A percentile compares a stretch with the other conserved stretches of the same genome.
Conservation (phyloP, 92 coral and sea anemone genomes). For the Galaxea fascicularis region DNA sequence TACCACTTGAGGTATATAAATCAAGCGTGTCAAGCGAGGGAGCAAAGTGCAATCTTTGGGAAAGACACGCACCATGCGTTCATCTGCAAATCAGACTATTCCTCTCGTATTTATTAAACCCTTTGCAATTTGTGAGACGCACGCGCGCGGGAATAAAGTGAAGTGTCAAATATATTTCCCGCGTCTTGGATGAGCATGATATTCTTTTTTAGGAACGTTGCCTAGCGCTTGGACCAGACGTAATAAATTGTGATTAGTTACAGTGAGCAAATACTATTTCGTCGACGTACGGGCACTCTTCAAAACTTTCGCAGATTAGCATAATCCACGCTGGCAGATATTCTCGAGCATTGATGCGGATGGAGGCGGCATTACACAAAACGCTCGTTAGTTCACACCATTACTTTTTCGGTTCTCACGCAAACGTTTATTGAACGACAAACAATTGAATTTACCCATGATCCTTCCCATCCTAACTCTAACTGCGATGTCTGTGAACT, state of each 20-base stretch:
- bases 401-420: not conserved
- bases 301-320: constrained; percentile 28
- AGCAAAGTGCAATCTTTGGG: too few relatives aligned
- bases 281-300: not conserved
- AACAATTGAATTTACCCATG: not conserved
- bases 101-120: too few relatives aligned
- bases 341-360: not conserved
- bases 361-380: not conserved
- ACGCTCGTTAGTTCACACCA: not conserved
- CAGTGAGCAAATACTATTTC: not conserved
- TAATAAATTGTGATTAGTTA: not conserved
- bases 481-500: too few relatives aligned
- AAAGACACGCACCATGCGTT: too few relatives aligned
- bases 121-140: too few relatives aligned
- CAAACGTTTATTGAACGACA: not conserved
- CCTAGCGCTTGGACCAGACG: not conserved
- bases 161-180: not conserved
- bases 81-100: too few relatives aligned
- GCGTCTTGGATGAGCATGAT: not conserved
- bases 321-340: constrained; percentile 71
- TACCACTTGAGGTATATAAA: too few relatives aligned
- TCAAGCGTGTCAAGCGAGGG: too few relatives aligned
- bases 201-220: not conserved
- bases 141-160: not conserved
- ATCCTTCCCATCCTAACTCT: not conserved